Percentiles rank a stretch among this genome's conserved stretches.
These are phyloP conservation scores for Halichondria panicea DNA, from an alignment of 37 sponge, comb jelly and placozoan species.

Conservation along the genomic window DNA sequence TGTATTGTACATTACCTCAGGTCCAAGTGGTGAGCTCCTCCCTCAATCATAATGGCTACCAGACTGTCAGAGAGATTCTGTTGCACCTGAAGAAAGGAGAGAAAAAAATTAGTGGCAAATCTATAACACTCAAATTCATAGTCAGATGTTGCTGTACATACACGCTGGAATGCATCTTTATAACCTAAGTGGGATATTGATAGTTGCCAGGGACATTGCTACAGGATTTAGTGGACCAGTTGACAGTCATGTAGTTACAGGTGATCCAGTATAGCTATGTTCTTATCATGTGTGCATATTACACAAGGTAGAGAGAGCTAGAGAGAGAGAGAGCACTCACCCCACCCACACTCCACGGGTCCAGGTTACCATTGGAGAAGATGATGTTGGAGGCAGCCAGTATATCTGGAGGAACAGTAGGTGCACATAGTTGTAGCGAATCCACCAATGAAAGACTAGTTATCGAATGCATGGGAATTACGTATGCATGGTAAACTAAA, in stretches of 20 bases:
- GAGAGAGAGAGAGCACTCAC: constrained; percentile 24
- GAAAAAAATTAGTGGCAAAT: too few relatives aligned
- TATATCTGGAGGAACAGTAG: constrained; percentile 49
- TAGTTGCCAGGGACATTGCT: too few relatives aligned
- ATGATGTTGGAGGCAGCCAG: constrained; percentile 80
- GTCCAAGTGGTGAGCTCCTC: constrained; percentile 93
- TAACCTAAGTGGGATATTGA: too few relatives aligned
- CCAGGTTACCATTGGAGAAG: constrained; percentile 88
- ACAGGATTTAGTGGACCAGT: too few relatives aligned
- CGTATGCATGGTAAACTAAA: not conserved
- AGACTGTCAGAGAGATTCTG: constrained; percentile 55
- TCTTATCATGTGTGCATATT: not conserved
- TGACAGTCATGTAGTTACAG: too few relatives aligned
- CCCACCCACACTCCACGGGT: constrained; percentile 92
- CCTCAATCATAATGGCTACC: constrained; percentile 68
- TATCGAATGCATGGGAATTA: not conserved
- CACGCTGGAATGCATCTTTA: too few relatives aligned
- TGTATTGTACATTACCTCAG: constrained; percentile 54
- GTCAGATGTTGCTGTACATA: too few relatives aligned
- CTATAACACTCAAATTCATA: too few relatives aligned
- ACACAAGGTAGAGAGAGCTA: not conserved
- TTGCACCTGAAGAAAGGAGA: constrained; percentile 29
- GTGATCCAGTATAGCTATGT: too few relatives aligned
- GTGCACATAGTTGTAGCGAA: too few relatives aligned
- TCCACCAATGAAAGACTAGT: too few relatives aligned